phyloP scores from a whole-genome alignment of 2,888 invertebrate genomes.

The Thalpophila matura region DNA sequence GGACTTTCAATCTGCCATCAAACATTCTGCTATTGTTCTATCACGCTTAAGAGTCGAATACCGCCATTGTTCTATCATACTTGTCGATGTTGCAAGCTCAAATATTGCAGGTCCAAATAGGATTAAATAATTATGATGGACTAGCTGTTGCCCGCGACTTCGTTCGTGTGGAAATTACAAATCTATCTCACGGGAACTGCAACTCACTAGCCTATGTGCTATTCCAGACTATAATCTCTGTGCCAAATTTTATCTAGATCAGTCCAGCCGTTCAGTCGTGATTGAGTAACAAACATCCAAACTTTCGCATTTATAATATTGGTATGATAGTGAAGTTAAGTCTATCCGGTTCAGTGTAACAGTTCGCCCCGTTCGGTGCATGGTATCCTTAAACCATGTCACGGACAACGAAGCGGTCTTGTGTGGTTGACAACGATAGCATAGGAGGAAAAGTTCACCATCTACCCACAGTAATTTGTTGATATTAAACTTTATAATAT shows the following conservation, averaged over 20 bases:
- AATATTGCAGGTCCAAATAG: conserved; percentile 10
- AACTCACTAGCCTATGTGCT: no score
- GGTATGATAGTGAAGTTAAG: no score
- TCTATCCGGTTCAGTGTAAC: conserved; percentile 9
- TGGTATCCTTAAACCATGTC: conserved; percentile 46
- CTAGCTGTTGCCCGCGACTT: no score
- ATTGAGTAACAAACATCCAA: no score
- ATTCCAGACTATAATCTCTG: no score
- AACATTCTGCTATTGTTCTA: conserved; percentile 18
- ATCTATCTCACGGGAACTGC: no score
- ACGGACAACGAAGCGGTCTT: conserved; percentile 32
- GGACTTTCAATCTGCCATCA: conserved; percentile 12
- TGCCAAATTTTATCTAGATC: no score
- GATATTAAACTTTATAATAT: neutral
- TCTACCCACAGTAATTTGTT: neutral
- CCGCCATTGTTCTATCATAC: conserved; percentile 24
- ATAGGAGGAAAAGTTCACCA: conserved; percentile 27
- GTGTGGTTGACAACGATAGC: conserved; percentile 18
- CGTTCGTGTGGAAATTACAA: no score
- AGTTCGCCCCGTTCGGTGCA: conserved; percentile 3
- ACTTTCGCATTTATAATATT: no score
- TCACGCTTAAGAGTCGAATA: no score
- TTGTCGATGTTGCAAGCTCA: conserved; percentile 18
- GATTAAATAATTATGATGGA: conserved; percentile 2
- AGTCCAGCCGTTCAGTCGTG: no score